Evolutionary conservation across 2,113 vertebrate species (phyloP).

Genomic region (Accipiter cooperii): DNA sequence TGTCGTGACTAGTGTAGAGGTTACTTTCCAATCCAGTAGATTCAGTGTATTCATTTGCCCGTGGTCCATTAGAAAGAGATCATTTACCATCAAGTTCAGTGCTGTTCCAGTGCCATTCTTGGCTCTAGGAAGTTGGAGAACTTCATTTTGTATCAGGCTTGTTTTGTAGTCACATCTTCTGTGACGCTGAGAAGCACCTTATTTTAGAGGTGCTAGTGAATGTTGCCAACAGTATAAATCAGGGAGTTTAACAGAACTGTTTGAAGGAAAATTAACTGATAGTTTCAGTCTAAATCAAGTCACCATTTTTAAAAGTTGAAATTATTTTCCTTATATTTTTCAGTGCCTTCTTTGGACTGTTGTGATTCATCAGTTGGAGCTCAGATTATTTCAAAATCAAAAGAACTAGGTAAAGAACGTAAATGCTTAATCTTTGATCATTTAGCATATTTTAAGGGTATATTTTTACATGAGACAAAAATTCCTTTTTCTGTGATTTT

Average conservation of each 20-base stretch:
- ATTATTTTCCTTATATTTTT: conserved; percentile 64
- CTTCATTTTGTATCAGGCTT: not conserved
- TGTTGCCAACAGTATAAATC: not conserved
- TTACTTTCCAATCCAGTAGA: not conserved
- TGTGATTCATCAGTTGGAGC: conserved; percentile 83
- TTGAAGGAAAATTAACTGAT: not conserved
- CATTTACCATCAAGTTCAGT: not conserved
- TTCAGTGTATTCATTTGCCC: not conserved
- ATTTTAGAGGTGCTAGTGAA: not conserved
- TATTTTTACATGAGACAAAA: conserved; percentile 22
- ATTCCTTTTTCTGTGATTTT: not conserved
- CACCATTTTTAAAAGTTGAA: conserved; percentile 55
- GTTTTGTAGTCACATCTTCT: not conserved
- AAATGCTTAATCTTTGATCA: conserved; percentile 13
- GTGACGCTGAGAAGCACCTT: not conserved
- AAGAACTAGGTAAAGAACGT: conserved; percentile 85
- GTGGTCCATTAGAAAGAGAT: not conserved
- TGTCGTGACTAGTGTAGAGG: not conserved
- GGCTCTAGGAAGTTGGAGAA: not conserved
- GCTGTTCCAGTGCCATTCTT: not conserved
- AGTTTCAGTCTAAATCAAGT: conserved; percentile 3
- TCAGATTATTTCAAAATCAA: conserved; percentile 87
- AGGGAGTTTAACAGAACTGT: not conserved
- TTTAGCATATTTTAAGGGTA: conserved; percentile 2
- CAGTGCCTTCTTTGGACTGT: conserved; percentile 82